Base-by-base conservation (phyloP, 2,797 vertebrate species). In the Mormyrops boulengeri region DNA sequence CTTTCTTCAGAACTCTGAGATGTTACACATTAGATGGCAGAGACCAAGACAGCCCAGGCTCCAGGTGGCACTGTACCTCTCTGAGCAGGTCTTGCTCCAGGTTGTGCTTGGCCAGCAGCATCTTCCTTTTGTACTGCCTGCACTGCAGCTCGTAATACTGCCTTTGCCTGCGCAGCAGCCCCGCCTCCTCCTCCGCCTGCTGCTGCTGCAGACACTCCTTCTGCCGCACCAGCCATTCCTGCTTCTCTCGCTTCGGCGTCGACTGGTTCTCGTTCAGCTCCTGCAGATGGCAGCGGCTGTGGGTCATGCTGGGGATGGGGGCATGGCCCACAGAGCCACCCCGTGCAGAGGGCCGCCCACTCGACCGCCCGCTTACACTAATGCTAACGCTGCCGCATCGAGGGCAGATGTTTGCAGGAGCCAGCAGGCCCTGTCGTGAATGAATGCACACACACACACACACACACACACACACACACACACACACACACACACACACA, bases 211-310 rank as follows among this genome's bases (percentile, higher is more conserved):
- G 94, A 92, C 97, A 97, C 93, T 98, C 97, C 93, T 98, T 98
- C 95, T 98, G 97, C 89, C 97, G 96, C 90, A 98, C 95, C 92
- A 98, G 93, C 97, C 97, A 98, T 91, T 98, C 97, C 82, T 98
- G 97, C 91, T 98, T 98, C 95, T 98, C 97, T 22, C 97, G 94
- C 94, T 98, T 98, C 22, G 97, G 97, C 0, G 97, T 98, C 14
- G 97, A 98, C 94, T 98, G 97, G 94, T 98, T 98, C 94, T 98
- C 97, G 52, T 97, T 98, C 82, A 98, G 96, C 89, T 98, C 97
- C 97, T 98, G 73, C 2, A 11, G 30, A 77, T 14, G 22, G 77
- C 30, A 17, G 22, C 2, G 34, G 5, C 19, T 22, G 17, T 30
- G 62, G 5, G 19, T 12, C 66, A n/a, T 4, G 1, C 2, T 50